These are phyloP conservation scores for Eufriesea mexicana DNA, from an alignment of 1,140 invertebrate genomes.

Conservation along the genomic window DNA sequence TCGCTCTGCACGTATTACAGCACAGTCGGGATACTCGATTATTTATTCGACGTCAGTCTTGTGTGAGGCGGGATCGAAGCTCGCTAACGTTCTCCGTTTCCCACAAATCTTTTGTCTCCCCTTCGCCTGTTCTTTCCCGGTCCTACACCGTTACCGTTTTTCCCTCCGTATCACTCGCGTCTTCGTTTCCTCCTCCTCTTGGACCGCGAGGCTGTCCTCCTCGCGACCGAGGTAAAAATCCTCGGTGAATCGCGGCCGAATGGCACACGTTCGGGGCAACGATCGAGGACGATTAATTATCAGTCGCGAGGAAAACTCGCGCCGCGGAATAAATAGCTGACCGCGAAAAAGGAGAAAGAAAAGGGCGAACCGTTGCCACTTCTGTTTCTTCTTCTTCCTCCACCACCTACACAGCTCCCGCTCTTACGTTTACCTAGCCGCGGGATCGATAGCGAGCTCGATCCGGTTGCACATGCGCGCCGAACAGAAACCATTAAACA, in stretches of 20 bases:
- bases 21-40: conserved; percentile 52
- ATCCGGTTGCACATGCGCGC: conserved; percentile 70
- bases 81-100: conserved; percentile 64
- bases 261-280: neutral
- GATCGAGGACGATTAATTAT: conserved; percentile 51
- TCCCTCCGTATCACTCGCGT: conserved; percentile 44
- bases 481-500: conserved; percentile 67
- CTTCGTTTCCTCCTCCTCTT: neutral
- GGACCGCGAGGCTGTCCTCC: neutral
- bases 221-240: neutral
- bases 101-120: neutral
- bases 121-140: neutral
- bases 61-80: conserved; percentile 68
- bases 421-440: conserved; percentile 5
- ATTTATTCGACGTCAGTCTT: conserved; percentile 77
- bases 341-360: neutral
- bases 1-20: conserved; percentile 13
- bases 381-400: neutral
- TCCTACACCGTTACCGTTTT: neutral
- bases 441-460: conserved; percentile 71
- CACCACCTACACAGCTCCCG: neutral
- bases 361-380: no score
- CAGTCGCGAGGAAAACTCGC: neutral
- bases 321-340: conserved; percentile 47
- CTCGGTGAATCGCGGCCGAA: no score